These are phyloP conservation scores for Eptatretus atami DNA, from an alignment of 2,797 vertebrate genomes.

Conservation along the genomic window DNA sequence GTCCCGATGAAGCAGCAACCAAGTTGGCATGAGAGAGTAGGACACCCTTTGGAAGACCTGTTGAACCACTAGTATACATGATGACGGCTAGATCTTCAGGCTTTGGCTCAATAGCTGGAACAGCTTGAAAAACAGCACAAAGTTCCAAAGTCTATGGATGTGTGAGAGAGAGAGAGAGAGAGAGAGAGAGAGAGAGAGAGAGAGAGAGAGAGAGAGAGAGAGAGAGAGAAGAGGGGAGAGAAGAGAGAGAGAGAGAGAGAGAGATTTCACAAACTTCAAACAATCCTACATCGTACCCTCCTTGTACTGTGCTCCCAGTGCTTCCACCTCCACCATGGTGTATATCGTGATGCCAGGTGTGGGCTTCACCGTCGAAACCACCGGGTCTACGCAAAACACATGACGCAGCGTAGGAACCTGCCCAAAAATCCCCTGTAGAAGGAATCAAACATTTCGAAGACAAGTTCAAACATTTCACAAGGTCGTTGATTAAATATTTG, in stretches of 20 bases:
- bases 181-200: too few species aligned
- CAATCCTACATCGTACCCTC: conserved; percentile 17
- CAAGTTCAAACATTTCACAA: too few species aligned
- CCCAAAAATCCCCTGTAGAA: conserved; percentile 30
- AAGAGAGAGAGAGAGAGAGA: too few species aligned
- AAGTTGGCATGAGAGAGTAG: conserved; percentile 81
- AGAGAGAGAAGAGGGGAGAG: too few species aligned
- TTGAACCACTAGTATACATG: conserved; percentile 91
- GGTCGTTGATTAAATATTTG: too few species aligned
- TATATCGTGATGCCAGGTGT: conserved; percentile 41
- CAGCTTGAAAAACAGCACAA: too few species aligned
- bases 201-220: too few species aligned
- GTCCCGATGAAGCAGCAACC: conserved; percentile 49
- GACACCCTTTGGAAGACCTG: conserved; percentile 57
- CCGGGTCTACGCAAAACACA: conserved; percentile 38
- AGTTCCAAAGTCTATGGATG: too few species aligned
- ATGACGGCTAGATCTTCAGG: conserved; percentile 52
- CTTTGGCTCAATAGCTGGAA: conserved; percentile 12
- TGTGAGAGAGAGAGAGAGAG: too few species aligned
- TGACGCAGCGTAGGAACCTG: conserved; percentile 39
- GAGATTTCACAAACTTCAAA: too few species aligned
- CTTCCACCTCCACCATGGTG: conserved; percentile 46
- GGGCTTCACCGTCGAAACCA: conserved; percentile 15
- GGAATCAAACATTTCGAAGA: too few species aligned
- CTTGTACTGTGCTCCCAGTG: conserved; percentile 29